These are phyloP conservation scores for Ephydatia muelleri DNA, from an alignment of 37 sponge, comb jelly and placozoan genomes.

Conservation along the genomic window DNA sequence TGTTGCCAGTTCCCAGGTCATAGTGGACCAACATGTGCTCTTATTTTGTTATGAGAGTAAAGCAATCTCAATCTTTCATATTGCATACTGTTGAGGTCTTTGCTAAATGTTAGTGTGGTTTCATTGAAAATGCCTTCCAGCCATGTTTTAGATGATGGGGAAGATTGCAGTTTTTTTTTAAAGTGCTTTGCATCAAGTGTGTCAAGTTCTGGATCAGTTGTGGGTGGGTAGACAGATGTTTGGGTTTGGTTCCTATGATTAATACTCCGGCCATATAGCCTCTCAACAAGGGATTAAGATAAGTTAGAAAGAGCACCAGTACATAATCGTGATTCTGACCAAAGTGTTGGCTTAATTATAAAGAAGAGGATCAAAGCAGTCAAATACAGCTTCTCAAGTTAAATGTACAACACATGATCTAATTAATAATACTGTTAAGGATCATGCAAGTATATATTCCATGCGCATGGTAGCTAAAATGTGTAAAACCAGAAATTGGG, in stretches of 20 bases:
- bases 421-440: too few relatives aligned
- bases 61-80: not conserved
- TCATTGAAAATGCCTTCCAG: not conserved
- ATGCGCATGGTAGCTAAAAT: too few relatives aligned
- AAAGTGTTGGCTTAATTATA: not conserved
- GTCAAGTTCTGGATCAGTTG: not conserved
- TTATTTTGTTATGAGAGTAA: not conserved
- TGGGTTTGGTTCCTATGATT: not conserved
- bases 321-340: not conserved
- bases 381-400: too few relatives aligned
- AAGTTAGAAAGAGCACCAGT: not conserved
- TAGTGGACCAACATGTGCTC: constrained; percentile 1
- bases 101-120: not conserved
- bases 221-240: not conserved
- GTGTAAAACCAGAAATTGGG: too few relatives aligned
- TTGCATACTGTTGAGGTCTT: not conserved
- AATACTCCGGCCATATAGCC: constrained; percentile 1
- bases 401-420: too few relatives aligned
- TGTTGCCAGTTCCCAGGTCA: not conserved
- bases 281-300: not conserved
- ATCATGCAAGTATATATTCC: too few relatives aligned
- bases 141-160: not conserved
- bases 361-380: too few relatives aligned
- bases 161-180: not conserved
- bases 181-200: not conserved